A percentile compares a stretch with the other conserved stretches of the same genome.
Conservation (phyloP, 2,888 invertebrate genomes). For the Cheilosia scutellata region DNA sequence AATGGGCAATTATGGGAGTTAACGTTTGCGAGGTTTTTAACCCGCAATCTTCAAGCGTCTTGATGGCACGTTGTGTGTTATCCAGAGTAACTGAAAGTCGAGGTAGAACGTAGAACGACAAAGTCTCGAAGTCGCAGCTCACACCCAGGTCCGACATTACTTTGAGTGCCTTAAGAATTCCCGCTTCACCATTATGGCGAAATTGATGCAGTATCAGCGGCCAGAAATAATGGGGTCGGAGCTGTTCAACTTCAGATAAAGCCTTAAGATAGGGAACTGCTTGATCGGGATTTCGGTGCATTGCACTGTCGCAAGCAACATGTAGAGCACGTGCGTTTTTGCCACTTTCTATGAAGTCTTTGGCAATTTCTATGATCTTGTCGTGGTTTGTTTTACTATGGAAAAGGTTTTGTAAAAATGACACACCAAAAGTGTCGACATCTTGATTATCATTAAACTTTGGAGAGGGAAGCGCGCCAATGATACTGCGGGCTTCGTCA, state of each 20-base stretch:
- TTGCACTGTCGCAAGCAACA: conserved; percentile 85
- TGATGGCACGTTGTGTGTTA: conserved; percentile 79
- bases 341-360: conserved; percentile 78
- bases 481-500: conserved; percentile 85
- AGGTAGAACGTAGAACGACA: conserved; percentile 86
- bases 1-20: conserved; percentile 79
- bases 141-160: conserved; percentile 86
- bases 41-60: conserved; percentile 79
- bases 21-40: conserved; percentile 79
- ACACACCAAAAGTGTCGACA: conserved; percentile 85
- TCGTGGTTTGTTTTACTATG: conserved; percentile 84
- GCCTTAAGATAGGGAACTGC: conserved; percentile 78
- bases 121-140: conserved; percentile 86
- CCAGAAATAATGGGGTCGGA: conserved; percentile 88
- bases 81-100: conserved; percentile 81
- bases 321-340: conserved; percentile 83
- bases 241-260: conserved; percentile 77
- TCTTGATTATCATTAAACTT: conserved; percentile 84
- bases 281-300: conserved; percentile 81
- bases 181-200: conserved; percentile 85
- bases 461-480: conserved; percentile 80
- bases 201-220: conserved; percentile 86
- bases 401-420: conserved; percentile 86
- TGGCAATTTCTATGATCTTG: conserved; percentile 81
- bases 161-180: conserved; percentile 85